These are phyloP conservation scores for Dysdera silvatica DNA, from an alignment of 1,140 invertebrate genomes.

Conservation along the genomic window DNA sequence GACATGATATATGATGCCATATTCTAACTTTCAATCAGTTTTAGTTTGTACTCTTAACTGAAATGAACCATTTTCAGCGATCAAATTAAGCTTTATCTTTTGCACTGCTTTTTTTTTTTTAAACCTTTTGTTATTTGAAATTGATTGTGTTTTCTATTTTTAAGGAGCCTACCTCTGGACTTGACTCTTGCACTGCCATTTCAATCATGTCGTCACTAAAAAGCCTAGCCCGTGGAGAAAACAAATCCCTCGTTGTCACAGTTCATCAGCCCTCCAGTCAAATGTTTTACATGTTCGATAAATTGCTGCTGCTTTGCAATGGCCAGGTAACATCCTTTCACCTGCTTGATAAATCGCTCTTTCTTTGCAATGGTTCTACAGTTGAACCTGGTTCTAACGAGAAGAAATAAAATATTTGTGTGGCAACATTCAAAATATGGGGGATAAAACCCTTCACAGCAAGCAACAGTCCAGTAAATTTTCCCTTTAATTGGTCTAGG, in stretches of 20 bases:
- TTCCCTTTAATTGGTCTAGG: too few species aligned
- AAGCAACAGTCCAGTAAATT: too few species aligned
- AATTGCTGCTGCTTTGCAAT: constrained; percentile 64
- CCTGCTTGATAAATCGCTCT: background rate
- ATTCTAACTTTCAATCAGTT: too few species aligned
- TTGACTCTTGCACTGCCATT: constrained; percentile 74
- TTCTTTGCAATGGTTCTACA: background rate
- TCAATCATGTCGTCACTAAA: constrained; percentile 65
- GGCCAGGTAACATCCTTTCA: constrained; percentile 51
- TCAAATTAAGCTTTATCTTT: too few species aligned
- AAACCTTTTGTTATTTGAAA: background rate
- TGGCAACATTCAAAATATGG: too few species aligned
- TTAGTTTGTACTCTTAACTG: too few species aligned
- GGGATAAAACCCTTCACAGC: too few species aligned
- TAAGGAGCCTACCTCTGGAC: constrained; percentile 75
- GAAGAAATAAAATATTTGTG: too few species aligned
- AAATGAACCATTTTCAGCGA: too few species aligned
- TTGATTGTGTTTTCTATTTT: constrained; percentile 3
- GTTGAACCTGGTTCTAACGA: too few species aligned
- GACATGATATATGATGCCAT: too few species aligned
- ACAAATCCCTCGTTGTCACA: constrained; percentile 71
- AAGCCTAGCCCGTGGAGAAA: constrained; percentile 63
- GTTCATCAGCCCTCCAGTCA: constrained; percentile 81
- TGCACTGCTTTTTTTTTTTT: background rate
- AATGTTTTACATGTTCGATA: constrained; percentile 80